phyloP scores from a whole-genome alignment of 2,888 invertebrate genomes.

The Nymphalis polychloros region DNA sequence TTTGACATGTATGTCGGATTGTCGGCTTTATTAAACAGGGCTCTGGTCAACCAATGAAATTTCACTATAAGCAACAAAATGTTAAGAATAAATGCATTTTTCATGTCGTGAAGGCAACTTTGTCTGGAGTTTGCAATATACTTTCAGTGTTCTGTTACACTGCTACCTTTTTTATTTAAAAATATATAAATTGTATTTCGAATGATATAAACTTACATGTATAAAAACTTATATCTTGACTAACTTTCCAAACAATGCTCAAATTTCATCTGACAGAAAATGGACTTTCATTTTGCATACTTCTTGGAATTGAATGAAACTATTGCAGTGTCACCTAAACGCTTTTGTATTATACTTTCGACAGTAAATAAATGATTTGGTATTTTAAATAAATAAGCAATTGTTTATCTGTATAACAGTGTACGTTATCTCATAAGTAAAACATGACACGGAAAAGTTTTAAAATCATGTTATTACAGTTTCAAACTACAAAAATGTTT shows the following conservation, averaged over 20 bases:
- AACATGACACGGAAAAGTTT: conserved; percentile 23
- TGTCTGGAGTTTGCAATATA: conserved; percentile 52
- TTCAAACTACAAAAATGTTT: conserved; percentile 1
- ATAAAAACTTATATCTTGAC: too few species aligned
- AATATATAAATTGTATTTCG: background rate
- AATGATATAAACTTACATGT: too few species aligned
- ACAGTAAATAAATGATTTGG: background rate
- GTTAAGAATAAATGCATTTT: conserved; percentile 75
- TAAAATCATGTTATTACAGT: conserved; percentile 14
- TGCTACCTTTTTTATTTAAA: conserved; percentile 29
- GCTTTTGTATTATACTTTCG: background rate
- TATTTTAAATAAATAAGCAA: background rate
- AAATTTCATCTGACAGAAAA: too few species aligned
- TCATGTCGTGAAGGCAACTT: conserved; percentile 73
- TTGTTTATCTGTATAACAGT: background rate
- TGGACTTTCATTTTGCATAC: too few species aligned
- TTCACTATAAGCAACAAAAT: conserved; percentile 44
- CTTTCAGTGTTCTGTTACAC: conserved; percentile 48
- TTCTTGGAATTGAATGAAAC: too few species aligned
- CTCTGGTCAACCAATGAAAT: conserved; percentile 30
- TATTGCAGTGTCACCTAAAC: background rate
- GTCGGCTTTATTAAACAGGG: too few species aligned
- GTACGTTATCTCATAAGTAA: conserved; percentile 22
- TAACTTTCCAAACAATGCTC: too few species aligned
- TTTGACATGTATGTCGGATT: too few species aligned